These are phyloP conservation scores for Syngnathus acus DNA, from an alignment of 2,797 vertebrate species.

Conservation along the genomic window DNA sequence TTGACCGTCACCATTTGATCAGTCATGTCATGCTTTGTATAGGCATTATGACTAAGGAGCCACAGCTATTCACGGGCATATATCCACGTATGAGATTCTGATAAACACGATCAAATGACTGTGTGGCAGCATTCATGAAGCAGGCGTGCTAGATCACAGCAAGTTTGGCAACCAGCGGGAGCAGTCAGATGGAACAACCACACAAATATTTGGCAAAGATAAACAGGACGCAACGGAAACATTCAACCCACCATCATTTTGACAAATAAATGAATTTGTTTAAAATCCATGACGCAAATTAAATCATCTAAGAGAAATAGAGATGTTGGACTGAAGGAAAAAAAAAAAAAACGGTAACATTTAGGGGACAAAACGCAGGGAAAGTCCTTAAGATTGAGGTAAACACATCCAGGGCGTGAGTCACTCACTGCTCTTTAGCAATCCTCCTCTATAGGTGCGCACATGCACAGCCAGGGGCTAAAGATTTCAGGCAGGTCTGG, in stretches of 20 bases:
- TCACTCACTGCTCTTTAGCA: constrained; percentile 55
- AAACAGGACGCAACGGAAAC: constrained; percentile 49
- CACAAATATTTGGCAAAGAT: constrained; percentile 57
- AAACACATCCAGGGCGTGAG: constrained; percentile 49
- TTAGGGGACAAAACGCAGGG: constrained; percentile 27
- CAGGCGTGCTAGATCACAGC: constrained; percentile 54
- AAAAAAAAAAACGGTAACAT: background rate
- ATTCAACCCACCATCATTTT: constrained; percentile 43
- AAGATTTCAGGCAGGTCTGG: constrained; percentile 66
- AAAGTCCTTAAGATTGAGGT: constrained; percentile 61
- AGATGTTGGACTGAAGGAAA: background rate
- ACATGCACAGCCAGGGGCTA: constrained; percentile 46
- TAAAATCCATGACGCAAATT: constrained; percentile 45
- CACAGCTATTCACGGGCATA: constrained; percentile 35
- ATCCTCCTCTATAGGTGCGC: constrained; percentile 51
- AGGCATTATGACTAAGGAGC: constrained; percentile 28
- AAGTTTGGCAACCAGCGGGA: constrained; percentile 56
- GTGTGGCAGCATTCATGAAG: constrained; percentile 53
- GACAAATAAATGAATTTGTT: constrained; percentile 39
- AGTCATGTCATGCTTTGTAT: constrained; percentile 11
- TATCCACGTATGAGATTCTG: constrained; percentile 42
- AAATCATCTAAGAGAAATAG: constrained; percentile 32
- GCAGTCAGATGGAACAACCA: constrained; percentile 64
- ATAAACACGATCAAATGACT: constrained; percentile 57
- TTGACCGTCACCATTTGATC: constrained; percentile 20